phyloP scores from a whole-genome alignment of 2,797 vertebrate species.

The Dipus sagitta region DNA sequence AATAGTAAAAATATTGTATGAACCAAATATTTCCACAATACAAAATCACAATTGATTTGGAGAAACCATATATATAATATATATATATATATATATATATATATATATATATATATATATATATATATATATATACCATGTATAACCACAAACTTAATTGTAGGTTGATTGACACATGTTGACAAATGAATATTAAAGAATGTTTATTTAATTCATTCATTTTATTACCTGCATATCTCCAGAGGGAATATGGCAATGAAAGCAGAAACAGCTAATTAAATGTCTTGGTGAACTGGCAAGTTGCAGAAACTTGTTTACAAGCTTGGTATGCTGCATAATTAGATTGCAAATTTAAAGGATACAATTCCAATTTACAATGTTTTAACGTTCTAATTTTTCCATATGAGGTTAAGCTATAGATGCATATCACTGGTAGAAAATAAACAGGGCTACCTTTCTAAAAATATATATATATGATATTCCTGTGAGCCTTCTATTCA shows the following conservation, averaged over 20 bases:
- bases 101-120: no score
- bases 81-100: no score
- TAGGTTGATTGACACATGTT: conserved; percentile 36
- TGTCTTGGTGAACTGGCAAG: conserved; percentile 61
- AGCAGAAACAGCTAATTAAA: conserved; percentile 76
- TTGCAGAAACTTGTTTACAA: conserved; percentile 69
- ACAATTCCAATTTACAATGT: neutral
- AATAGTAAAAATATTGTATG: neutral
- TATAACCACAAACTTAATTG: conserved; percentile 48
- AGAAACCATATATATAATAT: neutral
- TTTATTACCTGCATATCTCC: conserved; percentile 67
- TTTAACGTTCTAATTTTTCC: conserved; percentile 62
- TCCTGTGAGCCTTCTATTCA: conserved; percentile 18
- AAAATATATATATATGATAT: neutral
- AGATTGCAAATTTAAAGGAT: conserved; percentile 53
- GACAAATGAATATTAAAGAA: conserved; percentile 66
- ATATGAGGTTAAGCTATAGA: conserved; percentile 35
- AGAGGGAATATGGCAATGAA: conserved; percentile 52
- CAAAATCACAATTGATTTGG: neutral
- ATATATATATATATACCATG: neutral
- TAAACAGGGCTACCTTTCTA: conserved; percentile 37
- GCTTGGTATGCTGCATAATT: conserved; percentile 64
- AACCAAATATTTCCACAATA: neutral
- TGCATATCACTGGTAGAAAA: conserved; percentile 34
- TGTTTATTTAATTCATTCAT: conserved; percentile 70